Base-by-base conservation (phyloP, 2,113 vertebrate genomes). In the Pituophis catenifer region DNA sequence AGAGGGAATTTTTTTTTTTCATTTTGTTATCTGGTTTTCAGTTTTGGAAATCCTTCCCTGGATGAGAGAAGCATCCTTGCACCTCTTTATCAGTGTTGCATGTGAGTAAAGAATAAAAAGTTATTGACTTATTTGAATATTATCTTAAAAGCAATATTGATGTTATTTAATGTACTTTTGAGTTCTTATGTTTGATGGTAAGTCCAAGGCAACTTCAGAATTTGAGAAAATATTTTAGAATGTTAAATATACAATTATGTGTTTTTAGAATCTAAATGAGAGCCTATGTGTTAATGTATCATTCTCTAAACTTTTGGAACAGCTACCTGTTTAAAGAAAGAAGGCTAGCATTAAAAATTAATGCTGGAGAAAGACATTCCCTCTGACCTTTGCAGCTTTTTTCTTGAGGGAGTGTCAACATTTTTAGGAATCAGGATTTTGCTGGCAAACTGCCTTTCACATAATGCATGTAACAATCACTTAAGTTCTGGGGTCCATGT, bases 51-150 rank as follows among this genome's bases (percentile, higher is more conserved):
- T 90, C 98, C 99, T 21, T 98, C 98, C 44, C 95, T 99, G 96
- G 99, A 99, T 95, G 99, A 99, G 97, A 98, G 99, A 97, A 99
- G 99, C 96, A 99, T 99, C 95, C 98, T 99, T 11, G 99, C 99
- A 85, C 99, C 99, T 50, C 98, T 99, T 86, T 99, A 99, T 95
- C 99, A 99, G 97, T 99, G 99, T 94, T 99, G 99, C 98, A 99
- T 99, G 99, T 99, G 97, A 99, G 99, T 98, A 93, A 91, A 86
- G 4, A 5, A 8, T 24, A 33, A 89, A 57, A 13, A 94, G 33
- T 75, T 88, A 23, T 33, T 94, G 29, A 12, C 62, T 93, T 4
- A 8, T 23, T 57, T 92, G 54, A 91, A 8, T 0, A 24, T 54
- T 62, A n/a, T 70, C 9, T 62, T 86, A 65, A 55, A 87, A 86